phyloP scores from a whole-genome alignment of 2,888 invertebrate species.

The Glaucopsyche alexis region DNA sequence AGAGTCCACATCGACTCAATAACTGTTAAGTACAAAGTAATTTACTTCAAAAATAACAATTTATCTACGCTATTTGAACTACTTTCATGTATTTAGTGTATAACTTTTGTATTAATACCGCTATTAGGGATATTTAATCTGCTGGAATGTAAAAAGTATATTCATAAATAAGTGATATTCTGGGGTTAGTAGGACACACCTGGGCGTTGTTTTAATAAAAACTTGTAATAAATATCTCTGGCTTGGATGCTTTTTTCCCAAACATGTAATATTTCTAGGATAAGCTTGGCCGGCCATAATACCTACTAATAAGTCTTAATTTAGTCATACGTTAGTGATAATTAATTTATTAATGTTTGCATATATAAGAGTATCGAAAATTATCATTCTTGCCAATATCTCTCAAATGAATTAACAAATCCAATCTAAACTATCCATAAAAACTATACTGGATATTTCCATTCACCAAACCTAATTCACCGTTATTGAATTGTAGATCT shows the following conservation, averaged over 20 bases:
- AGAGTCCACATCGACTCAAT: constrained; percentile 22
- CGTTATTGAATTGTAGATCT: constrained; percentile 12
- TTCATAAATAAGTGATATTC: constrained; percentile 6
- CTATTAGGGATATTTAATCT: constrained; percentile 7
- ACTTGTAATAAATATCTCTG: constrained; percentile 13
- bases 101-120: neutral
- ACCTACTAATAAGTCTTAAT: neutral
- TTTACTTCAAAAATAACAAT: constrained; percentile 2
- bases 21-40: neutral
- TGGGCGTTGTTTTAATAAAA: constrained; percentile 13
- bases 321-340: no score
- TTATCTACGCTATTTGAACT: neutral
- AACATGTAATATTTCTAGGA: neutral
- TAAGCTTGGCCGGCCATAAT: neutral
- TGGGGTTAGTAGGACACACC: neutral
- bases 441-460: neutral
- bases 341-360: no score
- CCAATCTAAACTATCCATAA: neutral
- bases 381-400: neutral
- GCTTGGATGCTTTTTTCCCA: neutral
- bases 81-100: neutral
- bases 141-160: constrained; percentile 3
- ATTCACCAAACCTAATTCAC: neutral
- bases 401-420: neutral
- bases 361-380: neutral